Base-by-base conservation (phyloP, 2,797 vertebrate genomes). In the Amblyopsis hoosieri region DNA sequence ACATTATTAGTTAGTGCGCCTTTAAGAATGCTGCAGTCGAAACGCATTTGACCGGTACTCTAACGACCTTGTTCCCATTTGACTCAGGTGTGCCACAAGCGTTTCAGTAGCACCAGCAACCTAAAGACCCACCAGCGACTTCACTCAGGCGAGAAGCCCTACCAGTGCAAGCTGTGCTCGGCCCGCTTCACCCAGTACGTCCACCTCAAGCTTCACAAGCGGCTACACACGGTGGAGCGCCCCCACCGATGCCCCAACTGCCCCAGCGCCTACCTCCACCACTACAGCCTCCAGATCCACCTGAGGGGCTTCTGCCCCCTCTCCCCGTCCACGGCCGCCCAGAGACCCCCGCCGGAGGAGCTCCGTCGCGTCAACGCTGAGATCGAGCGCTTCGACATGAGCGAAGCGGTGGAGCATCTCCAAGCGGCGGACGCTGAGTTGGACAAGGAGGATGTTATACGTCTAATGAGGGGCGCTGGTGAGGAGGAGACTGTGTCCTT, bases 21-120 rank as follows among this genome's bases (percentile, higher is more conserved):
- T 37, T 37, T 37, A 37, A 37, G 33, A 37, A 37, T 37, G 8
- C 47, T 13, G 4, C 12, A 19, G 1, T 4, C 33, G 23, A 51
- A 31, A 23, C 51, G 11, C 4, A 6, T 19, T 53, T 12, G 2
- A 8, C 19, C 1, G 6, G n/a, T 11, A 45, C 55, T 57, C 55
- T 17, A 62, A 46, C 2, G n/a, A 42, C 0, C 8, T 12, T 10
- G 49, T 7, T 63, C 4, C 66, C 42, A 74, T 74, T 70, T 12
- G 0, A 55, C 17, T 54, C 72, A 99, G 96, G 95, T 97, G 72
- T 99, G 96, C 86, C 93, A 94, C 87, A 97, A 96, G 75, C 91
- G 95, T 66, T 98, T 98, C 80, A 97, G 96, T 84, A 99, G 96
- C 92, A 97, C 95, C 52, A 98, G 96, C 85, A 98, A 98, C 88